Evolutionary conservation across 2,113 vertebrate genomes (phyloP), one percentile per base, ranked within the genome.

Genomic region (Mixornis gularis): DNA sequence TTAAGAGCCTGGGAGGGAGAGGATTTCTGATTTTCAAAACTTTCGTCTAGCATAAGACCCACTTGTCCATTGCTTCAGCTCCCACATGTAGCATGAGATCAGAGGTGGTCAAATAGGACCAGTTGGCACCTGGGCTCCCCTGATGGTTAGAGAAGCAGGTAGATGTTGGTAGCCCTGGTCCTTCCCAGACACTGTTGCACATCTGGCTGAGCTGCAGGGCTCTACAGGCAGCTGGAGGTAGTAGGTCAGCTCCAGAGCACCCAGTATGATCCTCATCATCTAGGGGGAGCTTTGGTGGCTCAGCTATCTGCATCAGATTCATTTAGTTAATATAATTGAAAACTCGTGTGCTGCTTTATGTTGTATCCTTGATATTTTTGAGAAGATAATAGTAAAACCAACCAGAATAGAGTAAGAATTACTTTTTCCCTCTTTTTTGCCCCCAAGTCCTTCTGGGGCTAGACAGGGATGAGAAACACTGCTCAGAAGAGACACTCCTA

Each of bases 401-500:
- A 25, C 20, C 25, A 17, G 36, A 70, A 66, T 11, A 53, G 7
- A 38, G 53, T 22, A 58, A 79, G 90, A 41, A 26, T 44, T 60
- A 20, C 8, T 12, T n/a, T 10, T 19, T 1, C 10, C 17, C 21
- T 17, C 14, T 43, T 41, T 36, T 10, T 7, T 1, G 5, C 1
- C 8, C 17, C 14, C 11, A 4, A 40, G 0, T 68, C 25, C 6
- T 58, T 64, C 16, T 69, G 49, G 7, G 21, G 5, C 27, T 60
- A 52, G 7, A 59, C 3, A 5, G 14, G 4, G 5, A 12, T 41
- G 36, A 64, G 52, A 55, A 13, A 76, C 56, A 26, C 29, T 66
- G 24, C 30, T 87, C 15, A 32, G 19, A 80, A 64, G 62, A 81
- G n/a, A 62, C 46, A 68, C 34, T 56, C 0, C 1, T 80, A 58